Conservation (phyloP, 1,140 invertebrate genomes). For the Zaprionus lachaisei region DNA sequence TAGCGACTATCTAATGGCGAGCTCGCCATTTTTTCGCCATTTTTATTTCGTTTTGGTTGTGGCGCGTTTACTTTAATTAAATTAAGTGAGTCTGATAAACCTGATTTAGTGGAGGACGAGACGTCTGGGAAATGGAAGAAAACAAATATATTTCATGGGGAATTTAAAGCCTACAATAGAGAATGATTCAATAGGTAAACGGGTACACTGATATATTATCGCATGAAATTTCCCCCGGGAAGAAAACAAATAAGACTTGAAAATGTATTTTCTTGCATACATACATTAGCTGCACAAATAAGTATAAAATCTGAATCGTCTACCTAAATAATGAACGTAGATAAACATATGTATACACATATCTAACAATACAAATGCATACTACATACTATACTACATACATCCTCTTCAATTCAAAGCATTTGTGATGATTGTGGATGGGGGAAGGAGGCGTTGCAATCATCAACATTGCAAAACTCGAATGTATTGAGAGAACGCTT, state of each 20-base stretch:
- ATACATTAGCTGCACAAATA: neutral
- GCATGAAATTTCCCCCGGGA: neutral
- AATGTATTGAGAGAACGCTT: neutral
- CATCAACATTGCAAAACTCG: neutral
- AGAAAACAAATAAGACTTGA: neutral
- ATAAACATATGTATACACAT: neutral
- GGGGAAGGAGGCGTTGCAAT: neutral
- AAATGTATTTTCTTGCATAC: neutral
- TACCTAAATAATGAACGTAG: neutral
- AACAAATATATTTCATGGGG: neutral
- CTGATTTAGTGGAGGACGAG: neutral
- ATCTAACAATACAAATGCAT: neutral
- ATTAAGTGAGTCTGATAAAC: constrained; percentile 4
- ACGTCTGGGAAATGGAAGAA: neutral
- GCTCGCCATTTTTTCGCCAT: neutral
- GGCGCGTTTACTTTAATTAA: constrained; percentile 6
- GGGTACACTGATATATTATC: neutral
- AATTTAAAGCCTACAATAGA: neutral
- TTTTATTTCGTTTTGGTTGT: neutral
- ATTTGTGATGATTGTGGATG: neutral
- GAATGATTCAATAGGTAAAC: neutral
- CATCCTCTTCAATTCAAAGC: neutral
- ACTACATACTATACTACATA: too few species aligned
- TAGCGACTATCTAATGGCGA: neutral
- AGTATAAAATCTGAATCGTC: neutral